A percentile compares a stretch with the other conserved stretches of the same genome.
These are phyloP conservation scores for Calycopis cecrops DNA, from an alignment of 1,140 invertebrate species.

Conservation along the genomic window DNA sequence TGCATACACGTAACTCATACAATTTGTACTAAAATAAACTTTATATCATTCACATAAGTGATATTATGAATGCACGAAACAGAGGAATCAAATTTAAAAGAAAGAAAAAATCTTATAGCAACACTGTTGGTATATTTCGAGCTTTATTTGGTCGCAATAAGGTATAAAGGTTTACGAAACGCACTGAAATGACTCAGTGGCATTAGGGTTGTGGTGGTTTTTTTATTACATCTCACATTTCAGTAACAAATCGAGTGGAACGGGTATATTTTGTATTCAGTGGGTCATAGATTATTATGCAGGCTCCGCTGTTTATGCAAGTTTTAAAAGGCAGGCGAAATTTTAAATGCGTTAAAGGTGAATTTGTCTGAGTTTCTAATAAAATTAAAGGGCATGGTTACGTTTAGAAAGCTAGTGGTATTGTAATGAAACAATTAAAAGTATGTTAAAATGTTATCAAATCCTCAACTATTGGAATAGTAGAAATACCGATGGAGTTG, in stretches of 20 bases:
- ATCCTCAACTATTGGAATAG: too few species aligned
- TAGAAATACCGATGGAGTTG: too few species aligned
- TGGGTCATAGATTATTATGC: constrained; percentile 4
- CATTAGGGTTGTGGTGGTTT: constrained; percentile 24
- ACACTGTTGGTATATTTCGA: neutral
- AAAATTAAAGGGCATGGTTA: too few species aligned
- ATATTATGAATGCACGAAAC: neutral
- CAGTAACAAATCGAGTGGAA: constrained; percentile 28
- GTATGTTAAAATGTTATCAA: too few species aligned
- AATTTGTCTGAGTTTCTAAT: too few species aligned
- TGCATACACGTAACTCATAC: neutral
- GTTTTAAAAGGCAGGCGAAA: too few species aligned
- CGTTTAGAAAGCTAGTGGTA: too few species aligned
- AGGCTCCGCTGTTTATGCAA: neutral
- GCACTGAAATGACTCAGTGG: constrained; percentile 10
- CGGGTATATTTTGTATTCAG: constrained; percentile 25
- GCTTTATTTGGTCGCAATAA: neutral
- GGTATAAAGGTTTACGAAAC: neutral
- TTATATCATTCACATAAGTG: neutral
- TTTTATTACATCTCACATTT: constrained; percentile 22
- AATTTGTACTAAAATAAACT: constrained; percentile 14
- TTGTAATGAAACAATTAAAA: too few species aligned
- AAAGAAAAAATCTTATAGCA: neutral
- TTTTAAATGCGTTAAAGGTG: too few species aligned
- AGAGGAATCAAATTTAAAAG: neutral